A percentile compares a stretch with the other conserved stretches of the same genome.
These are phyloP conservation scores for Sebastes schlegelii DNA, from an alignment of 2,113 vertebrate genomes.

Conservation along the genomic window DNA sequence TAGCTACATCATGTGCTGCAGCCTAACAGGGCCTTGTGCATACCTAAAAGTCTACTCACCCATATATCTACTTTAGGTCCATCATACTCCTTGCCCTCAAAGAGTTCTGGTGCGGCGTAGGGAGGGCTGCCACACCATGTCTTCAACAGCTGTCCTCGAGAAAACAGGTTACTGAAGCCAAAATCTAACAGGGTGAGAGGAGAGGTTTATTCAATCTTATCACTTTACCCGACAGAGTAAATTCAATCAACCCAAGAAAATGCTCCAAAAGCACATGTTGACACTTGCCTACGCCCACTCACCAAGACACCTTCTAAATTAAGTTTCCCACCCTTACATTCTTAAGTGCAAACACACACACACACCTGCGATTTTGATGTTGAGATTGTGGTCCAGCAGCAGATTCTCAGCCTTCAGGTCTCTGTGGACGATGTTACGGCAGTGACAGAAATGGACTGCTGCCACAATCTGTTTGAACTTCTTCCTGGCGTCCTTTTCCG, in stretches of 20 bases:
- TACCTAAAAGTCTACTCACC: constrained; percentile 81
- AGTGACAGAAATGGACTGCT: constrained; percentile 98
- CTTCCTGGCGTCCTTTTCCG: constrained; percentile 95
- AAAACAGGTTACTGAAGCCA: constrained; percentile 98
- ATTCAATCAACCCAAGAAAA: constrained; percentile 28
- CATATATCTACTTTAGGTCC: constrained; percentile 99
- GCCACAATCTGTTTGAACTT: constrained; percentile 99
- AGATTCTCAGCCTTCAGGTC: constrained; percentile 99
- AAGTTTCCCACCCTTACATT: constrained; percentile 23
- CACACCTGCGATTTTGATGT: constrained; percentile 81
- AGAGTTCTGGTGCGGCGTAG: constrained; percentile 96
- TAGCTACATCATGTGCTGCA: not conserved
- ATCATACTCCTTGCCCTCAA: constrained; percentile 98
- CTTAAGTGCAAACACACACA: constrained; percentile 1
- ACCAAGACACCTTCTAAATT: constrained; percentile 19
- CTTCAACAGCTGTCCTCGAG: constrained; percentile 95
- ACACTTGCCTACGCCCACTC: constrained; percentile 34
- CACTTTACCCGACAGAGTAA: constrained; percentile 1
- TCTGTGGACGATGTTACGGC: constrained; percentile 96
- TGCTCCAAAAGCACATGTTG: constrained; percentile 28
- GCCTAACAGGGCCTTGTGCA: not conserved
- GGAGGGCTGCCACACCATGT: constrained; percentile 99
- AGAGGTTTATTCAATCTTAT: constrained; percentile 11
- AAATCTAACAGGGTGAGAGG: constrained; percentile 85
- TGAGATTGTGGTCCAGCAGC: constrained; percentile 90